These are phyloP conservation scores for Calosoma granatense DNA, from an alignment of 1,140 invertebrate species.

Conservation along the genomic window DNA sequence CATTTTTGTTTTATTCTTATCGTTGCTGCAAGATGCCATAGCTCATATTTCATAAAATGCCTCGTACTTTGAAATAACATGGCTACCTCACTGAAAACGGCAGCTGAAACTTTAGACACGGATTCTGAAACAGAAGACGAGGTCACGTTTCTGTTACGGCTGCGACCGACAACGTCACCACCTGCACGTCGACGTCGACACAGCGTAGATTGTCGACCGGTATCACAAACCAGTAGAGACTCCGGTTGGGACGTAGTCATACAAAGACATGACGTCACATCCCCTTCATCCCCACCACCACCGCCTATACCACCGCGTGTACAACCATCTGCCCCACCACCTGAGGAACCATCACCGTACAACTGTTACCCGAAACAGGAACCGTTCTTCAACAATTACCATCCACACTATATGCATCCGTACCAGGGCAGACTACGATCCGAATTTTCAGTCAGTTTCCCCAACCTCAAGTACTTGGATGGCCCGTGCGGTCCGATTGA, in stretches of 20 bases:
- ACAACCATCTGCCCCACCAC: constrained; percentile 20
- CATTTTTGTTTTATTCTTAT: background rate
- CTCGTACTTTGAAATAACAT: background rate
- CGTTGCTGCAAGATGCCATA: too few species aligned
- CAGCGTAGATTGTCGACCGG: constrained; percentile 13
- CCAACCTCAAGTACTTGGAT: background rate
- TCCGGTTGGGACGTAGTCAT: constrained; percentile 14
- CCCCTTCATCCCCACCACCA: constrained; percentile 9
- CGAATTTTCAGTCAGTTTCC: background rate
- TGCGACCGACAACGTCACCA: constrained; percentile 14
- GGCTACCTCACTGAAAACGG: background rate
- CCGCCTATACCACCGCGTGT: constrained; percentile 18
- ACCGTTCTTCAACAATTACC: background rate
- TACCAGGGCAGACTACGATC: background rate
- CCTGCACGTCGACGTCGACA: constrained; percentile 9
- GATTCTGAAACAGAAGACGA: constrained; percentile 17
- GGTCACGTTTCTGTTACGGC: constrained; percentile 15
- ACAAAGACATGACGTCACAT: constrained; percentile 4
- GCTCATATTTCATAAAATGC: background rate
- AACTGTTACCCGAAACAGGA: constrained; percentile 9
- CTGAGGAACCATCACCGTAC: constrained; percentile 14
- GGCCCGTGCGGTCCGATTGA: too few species aligned
- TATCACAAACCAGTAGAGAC: background rate
- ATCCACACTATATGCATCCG: background rate
- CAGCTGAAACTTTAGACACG: background rate